Percentiles rank a stretch among this genome's conserved stretches.
Conservation (phyloP, 1,140 invertebrate species). For the Pseudachorutes palmiensis region DNA sequence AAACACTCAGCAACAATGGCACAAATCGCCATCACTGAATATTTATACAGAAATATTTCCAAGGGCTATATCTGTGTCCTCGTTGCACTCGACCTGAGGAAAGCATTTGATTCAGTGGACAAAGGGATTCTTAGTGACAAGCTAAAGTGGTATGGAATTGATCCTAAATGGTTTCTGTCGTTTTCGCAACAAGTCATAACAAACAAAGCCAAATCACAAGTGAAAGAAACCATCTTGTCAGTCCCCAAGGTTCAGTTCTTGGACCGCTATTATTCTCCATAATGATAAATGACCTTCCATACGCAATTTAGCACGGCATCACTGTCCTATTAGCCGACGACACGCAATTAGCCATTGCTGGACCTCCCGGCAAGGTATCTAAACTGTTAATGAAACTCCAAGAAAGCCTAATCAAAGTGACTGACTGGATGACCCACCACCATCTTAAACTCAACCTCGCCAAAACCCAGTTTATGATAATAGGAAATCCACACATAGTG, state of each 20-base stretch:
- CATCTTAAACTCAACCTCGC: not conserved
- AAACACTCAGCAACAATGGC: slow-evolving; percentile 4
- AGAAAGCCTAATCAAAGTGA: not conserved
- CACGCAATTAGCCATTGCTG: slow-evolving; percentile 8
- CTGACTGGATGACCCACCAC: not conserved
- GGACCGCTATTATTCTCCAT: slow-evolving; percentile 27
- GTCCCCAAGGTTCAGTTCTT: slow-evolving; percentile 20
- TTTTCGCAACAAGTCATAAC: not conserved
- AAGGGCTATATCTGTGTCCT: not conserved
- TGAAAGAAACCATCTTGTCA: not conserved
- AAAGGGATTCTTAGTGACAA: not conserved
- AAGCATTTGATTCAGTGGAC: slow-evolving; percentile 18
- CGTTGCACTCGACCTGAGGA: slow-evolving; percentile 12
- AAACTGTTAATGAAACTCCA: not conserved
- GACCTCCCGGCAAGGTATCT: not conserved
- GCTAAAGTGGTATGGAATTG: not conserved
- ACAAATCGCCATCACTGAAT: slow-evolving; percentile 3
- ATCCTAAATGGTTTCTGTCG: slow-evolving; percentile 3
- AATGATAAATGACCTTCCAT: slow-evolving; percentile 25
- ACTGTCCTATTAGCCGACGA: slow-evolving; percentile 25
- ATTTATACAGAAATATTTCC: slow-evolving; percentile 8
- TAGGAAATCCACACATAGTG: not conserved
- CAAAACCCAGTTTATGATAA: not conserved
- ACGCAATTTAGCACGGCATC: not conserved
- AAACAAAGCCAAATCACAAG: not conserved